Evolutionary conservation across 1,140 invertebrate genomes (phyloP).

Genomic region (Heliconius himera): DNA sequence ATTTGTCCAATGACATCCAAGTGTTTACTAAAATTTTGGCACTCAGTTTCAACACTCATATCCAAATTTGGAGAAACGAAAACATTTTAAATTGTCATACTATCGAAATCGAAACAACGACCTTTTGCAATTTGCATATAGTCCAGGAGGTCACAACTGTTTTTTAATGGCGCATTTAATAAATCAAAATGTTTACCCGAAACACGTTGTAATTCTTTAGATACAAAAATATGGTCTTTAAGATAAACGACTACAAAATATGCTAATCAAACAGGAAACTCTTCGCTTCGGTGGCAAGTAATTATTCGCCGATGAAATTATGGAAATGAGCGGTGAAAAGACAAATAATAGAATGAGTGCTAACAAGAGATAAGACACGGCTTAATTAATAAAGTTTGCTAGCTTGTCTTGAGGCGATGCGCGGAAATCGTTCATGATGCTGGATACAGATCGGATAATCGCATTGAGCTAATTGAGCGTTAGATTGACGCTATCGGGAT

Average conservation of each 20-base stretch:
- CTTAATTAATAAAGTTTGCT: conserved; percentile 82
- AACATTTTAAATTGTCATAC: no score
- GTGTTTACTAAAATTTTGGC: no score
- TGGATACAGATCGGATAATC: conserved; percentile 78
- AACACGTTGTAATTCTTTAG: not conserved
- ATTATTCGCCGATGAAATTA: conserved; percentile 78
- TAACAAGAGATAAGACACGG: conserved; percentile 81
- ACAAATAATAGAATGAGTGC: conserved; percentile 82
- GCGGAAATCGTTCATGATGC: conserved; percentile 62
- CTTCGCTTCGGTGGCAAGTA: conserved; percentile 69
- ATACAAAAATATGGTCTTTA: conserved; percentile 3
- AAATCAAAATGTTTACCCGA: not conserved
- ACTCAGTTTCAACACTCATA: no score
- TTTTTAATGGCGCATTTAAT: not conserved
- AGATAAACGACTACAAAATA: conserved; percentile 59
- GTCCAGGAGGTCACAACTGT: not conserved
- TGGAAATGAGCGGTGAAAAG: conserved; percentile 81
- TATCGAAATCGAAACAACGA: not conserved
- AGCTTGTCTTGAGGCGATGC: conserved; percentile 67
- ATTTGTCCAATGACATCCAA: not conserved
- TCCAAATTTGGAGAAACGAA: no score
- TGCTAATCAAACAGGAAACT: conserved; percentile 69
- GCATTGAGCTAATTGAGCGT: conserved; percentile 79
- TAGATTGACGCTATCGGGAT: conserved; percentile 79
- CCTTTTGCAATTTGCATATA: not conserved